phyloP scores from a whole-genome alignment of 2,113 vertebrate genomes.

The Alligator mississippiensis region DNA sequence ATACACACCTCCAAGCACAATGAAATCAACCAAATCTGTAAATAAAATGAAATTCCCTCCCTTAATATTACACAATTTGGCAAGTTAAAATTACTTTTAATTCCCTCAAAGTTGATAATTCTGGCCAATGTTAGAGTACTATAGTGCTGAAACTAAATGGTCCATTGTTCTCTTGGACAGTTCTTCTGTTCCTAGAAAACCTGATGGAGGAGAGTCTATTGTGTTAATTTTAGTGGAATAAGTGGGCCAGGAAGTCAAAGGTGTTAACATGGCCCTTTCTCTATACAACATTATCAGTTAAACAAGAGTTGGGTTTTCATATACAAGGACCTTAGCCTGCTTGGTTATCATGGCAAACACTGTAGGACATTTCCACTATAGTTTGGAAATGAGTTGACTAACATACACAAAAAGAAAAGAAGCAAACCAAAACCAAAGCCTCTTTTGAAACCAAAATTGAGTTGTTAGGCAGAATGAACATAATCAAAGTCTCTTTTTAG shows the following conservation, averaged over 20 bases:
- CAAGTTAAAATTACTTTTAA: no score
- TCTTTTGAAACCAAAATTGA: not conserved
- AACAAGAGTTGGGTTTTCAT: not conserved
- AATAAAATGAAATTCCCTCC: no score
- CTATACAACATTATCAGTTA: not conserved
- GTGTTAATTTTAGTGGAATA: constrained; percentile 4
- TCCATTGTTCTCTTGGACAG: no score
- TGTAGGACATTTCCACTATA: not conserved
- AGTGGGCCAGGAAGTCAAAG: not conserved
- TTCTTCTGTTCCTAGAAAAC: no score
- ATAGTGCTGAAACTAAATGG: no score
- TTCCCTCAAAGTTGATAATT: no score
- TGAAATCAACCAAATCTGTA: no score
- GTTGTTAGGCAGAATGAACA: not conserved
- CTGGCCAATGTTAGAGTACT: no score
- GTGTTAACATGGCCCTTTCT: not conserved
- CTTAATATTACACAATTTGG: no score
- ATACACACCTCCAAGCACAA: no score
- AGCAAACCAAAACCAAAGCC: not conserved
- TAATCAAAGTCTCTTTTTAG: not conserved
- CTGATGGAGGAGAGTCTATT: not conserved
- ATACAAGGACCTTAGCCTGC: not conserved
- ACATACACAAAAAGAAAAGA: not conserved
- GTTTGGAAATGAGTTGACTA: not conserved
- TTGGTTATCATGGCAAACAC: not conserved